A percentile compares a stretch with the other conserved stretches of the same genome.
Conservation (phyloP, 2,113 vertebrate species). For the Vicugna pacos region DNA sequence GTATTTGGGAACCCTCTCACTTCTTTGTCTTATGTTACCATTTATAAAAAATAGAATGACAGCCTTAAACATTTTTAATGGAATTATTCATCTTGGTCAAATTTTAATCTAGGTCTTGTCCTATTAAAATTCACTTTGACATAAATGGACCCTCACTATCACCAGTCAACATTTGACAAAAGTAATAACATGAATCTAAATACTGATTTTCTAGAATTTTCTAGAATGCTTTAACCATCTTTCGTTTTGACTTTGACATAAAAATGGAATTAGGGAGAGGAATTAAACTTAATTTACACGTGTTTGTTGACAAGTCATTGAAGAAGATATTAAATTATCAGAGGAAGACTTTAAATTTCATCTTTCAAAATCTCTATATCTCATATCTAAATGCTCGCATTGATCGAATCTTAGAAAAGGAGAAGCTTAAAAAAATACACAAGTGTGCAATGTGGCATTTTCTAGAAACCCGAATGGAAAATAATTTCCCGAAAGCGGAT, state of each 20-base stretch:
- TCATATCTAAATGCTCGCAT: constrained; percentile 8
- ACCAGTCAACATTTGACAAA: constrained; percentile 9
- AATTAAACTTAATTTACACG: neutral
- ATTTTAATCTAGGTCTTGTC: neutral
- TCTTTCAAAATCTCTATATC: constrained; percentile 6
- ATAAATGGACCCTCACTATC: neutral
- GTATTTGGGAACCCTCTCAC: neutral
- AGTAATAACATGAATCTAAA: neutral
- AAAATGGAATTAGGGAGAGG: neutral
- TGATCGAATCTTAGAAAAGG: constrained; percentile 12
- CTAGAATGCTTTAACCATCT: neutral
- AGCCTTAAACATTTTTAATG: neutral
- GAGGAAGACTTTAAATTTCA: neutral
- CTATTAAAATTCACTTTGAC: neutral
- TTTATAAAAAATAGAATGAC: neutral
- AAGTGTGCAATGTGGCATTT: neutral
- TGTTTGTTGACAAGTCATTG: neutral
- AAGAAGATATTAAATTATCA: constrained; percentile 5
- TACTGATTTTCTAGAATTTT: neutral
- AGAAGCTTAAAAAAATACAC: neutral
- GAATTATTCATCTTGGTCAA: neutral
- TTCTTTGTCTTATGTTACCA: neutral
- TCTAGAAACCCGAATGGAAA: constrained; percentile 27
- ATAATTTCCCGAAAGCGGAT: neutral
- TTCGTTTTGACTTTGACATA: constrained; percentile 32